Evolutionary conservation across 2,888 invertebrate genomes (phyloP).

Genomic region (Cryptosula pallasiana): DNA sequence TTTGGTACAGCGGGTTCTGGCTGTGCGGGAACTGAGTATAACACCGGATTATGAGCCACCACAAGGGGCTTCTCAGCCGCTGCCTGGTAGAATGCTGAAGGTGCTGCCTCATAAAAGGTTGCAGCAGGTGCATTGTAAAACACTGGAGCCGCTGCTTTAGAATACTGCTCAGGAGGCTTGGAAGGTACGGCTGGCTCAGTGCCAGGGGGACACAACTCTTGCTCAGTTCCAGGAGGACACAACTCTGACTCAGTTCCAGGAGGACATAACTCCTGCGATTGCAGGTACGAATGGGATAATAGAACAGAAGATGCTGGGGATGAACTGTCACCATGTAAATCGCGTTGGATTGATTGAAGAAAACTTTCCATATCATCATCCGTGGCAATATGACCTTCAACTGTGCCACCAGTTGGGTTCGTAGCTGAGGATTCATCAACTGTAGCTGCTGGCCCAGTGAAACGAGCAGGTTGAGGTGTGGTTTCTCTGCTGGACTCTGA

Average conservation of each 20-base stretch:
- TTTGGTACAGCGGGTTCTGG: not conserved
- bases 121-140: slow-evolving; percentile 7
- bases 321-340: not conserved
- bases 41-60: not conserved
- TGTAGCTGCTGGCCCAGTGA: too few species aligned
- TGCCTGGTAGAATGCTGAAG: not conserved
- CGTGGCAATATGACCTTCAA: not conserved
- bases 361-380: not conserved
- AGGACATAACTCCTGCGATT: not conserved
- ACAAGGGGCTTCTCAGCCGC: not conserved
- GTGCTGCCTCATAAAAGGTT: not conserved
- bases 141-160: slow-evolving; percentile 1
- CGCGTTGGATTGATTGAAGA: not conserved
- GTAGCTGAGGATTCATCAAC: not conserved
- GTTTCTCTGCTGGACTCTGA: not conserved
- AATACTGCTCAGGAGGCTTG: not conserved
- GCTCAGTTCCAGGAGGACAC: not conserved
- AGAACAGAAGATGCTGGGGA: too few species aligned
- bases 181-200: not conserved
- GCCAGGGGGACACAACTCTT: not conserved
- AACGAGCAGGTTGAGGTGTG: not conserved
- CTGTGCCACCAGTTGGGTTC: not conserved
- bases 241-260: not conserved
- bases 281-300: too few species aligned
- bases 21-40: not conserved